Evolutionary conservation across 2,797 vertebrate genomes (phyloP).

Genomic region (Sebastolobus altivelis): DNA sequence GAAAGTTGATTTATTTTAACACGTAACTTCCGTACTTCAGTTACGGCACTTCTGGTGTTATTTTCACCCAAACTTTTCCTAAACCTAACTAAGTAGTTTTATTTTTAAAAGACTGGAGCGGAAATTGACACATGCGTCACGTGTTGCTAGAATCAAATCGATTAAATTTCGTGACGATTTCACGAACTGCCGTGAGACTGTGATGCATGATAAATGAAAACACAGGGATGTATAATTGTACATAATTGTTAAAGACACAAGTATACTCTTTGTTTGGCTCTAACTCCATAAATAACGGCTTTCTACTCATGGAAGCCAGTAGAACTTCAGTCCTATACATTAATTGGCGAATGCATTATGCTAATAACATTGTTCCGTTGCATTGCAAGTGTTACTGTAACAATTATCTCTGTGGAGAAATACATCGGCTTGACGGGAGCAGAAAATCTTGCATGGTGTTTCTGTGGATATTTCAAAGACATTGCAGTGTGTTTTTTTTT

Average conservation of each 20-base stretch:
- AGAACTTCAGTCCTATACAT: not conserved
- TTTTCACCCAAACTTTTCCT: too few species aligned
- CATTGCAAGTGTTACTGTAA: not conserved
- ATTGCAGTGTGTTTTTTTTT: not conserved
- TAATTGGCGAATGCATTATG: not conserved
- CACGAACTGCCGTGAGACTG: too few species aligned
- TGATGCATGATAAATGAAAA: not conserved
- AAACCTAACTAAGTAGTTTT: too few species aligned
- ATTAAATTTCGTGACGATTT: too few species aligned
- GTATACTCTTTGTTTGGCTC: not conserved
- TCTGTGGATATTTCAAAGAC: conserved; percentile 26
- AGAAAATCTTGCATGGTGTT: not conserved
- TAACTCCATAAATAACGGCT: not conserved
- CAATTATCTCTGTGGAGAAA: not conserved
- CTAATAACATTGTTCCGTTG: not conserved
- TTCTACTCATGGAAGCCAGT: not conserved
- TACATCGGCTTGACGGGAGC: not conserved
- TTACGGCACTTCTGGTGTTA: too few species aligned
- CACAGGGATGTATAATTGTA: not conserved
- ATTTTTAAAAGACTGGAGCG: too few species aligned
- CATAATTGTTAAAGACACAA: not conserved
- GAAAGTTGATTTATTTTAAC: too few species aligned
- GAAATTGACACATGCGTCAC: too few species aligned
- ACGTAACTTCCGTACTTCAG: too few species aligned
- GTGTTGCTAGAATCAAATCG: too few species aligned